These are phyloP conservation scores for Melitaea athalia DNA, from an alignment of 2,888 invertebrate species.

Conservation along the genomic window DNA sequence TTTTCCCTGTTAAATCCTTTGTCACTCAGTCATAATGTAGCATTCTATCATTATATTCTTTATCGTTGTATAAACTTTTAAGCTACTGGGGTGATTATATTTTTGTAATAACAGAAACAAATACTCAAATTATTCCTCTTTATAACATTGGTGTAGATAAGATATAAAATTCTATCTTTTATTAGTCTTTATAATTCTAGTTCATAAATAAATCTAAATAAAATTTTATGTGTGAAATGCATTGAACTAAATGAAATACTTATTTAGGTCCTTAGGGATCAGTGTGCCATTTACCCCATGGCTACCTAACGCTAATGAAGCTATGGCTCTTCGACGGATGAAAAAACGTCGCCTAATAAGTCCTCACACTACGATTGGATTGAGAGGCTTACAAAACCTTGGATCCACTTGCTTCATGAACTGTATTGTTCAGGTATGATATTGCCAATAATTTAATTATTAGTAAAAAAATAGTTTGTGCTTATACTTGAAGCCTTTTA, in stretches of 20 bases:
- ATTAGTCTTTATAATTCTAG: too few species aligned
- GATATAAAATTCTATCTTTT: too few species aligned
- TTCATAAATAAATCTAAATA: too few species aligned
- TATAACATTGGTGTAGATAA: too few species aligned
- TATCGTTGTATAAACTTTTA: too few species aligned
- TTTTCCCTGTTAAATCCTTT: too few species aligned
- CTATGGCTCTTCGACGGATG: slow-evolving; percentile 88
- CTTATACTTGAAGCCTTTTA: background rate
- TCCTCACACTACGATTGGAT: slow-evolving; percentile 92
- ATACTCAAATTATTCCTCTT: too few species aligned
- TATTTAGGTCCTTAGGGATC: slow-evolving; percentile 78
- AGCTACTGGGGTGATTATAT: too few species aligned
- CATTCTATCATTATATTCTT: too few species aligned
- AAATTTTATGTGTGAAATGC: background rate
- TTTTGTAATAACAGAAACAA: too few species aligned
- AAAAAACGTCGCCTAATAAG: slow-evolving; percentile 90
- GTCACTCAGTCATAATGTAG: too few species aligned
- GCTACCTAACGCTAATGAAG: slow-evolving; percentile 90
- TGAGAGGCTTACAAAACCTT: slow-evolving; percentile 96
- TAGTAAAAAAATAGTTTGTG: background rate
- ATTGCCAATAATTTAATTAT: background rate
- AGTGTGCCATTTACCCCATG: slow-evolving; percentile 87
- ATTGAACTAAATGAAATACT: slow-evolving; percentile 1
- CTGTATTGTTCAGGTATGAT: slow-evolving; percentile 92
- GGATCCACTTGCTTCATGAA: slow-evolving; percentile 99